phyloP scores from a whole-genome alignment of 1,140 invertebrate species.

The Sycobia sp. region DNA sequence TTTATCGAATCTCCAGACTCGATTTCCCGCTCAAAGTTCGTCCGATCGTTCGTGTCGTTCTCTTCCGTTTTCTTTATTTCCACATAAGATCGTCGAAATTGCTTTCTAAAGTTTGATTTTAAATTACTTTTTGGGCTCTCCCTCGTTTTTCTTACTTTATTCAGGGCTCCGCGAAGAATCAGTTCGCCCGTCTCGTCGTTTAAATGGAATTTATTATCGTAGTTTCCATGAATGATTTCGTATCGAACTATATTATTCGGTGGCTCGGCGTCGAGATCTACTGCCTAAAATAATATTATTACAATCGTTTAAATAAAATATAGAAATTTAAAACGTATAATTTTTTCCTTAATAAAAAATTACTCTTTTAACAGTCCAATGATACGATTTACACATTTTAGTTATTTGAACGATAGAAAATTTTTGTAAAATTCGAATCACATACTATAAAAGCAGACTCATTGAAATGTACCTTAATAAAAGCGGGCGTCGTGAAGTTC shows the following conservation, averaged over 20 bases:
- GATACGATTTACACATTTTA: no score
- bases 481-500: slow-evolving; percentile 74
- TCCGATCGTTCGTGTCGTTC: not conserved
- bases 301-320: slow-evolving; percentile 16
- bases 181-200: slow-evolving; percentile 77
- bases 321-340: slow-evolving; percentile 4
- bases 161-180: slow-evolving; percentile 48
- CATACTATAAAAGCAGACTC: no score
- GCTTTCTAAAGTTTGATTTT: slow-evolving; percentile 8
- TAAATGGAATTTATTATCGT: slow-evolving; percentile 79
- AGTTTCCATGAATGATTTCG: slow-evolving; percentile 81
- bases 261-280: slow-evolving; percentile 80
- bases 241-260: slow-evolving; percentile 87
- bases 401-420: no score
- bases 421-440: no score
- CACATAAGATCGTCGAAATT: not conserved
- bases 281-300: slow-evolving; percentile 63
- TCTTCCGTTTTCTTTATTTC: no score
- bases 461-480: slow-evolving; percentile 64
- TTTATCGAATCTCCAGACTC: no score
- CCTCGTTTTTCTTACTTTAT: slow-evolving; percentile 48
- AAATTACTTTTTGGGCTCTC: slow-evolving; percentile 27
- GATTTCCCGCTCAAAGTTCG: not conserved
- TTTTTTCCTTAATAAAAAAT: not conserved
- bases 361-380: not conserved